phyloP scores from a whole-genome alignment of 2,888 invertebrate species.

The Coleophora flavipennella region DNA sequence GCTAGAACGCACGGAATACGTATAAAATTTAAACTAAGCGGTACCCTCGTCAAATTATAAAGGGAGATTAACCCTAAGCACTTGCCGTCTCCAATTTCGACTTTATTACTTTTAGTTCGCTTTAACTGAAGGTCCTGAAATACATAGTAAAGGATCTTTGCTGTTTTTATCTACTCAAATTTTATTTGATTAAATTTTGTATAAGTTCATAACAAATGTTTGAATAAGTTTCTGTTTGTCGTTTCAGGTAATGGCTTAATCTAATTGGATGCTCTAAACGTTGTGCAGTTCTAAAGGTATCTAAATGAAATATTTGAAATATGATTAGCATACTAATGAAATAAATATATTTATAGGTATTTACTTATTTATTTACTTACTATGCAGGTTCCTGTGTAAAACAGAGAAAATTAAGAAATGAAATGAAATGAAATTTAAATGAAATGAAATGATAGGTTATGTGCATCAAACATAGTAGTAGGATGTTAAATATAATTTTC shows the following conservation, averaged over 20 bases:
- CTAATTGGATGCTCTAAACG: slow-evolving; percentile 2
- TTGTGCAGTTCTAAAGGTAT: not conserved
- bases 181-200: not conserved
- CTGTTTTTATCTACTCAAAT: not conserved
- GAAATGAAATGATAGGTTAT: too few relatives aligned
- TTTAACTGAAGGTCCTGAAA: slow-evolving; percentile 7
- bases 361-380: too few relatives aligned
- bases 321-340: too few relatives aligned
- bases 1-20: slow-evolving; percentile 26
- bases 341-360: too few relatives aligned
- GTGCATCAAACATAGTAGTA: too few relatives aligned
- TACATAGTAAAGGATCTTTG: not conserved
- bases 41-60: slow-evolving; percentile 46
- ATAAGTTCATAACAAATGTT: too few relatives aligned
- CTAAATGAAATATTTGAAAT: too few relatives aligned
- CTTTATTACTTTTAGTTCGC: slow-evolving; percentile 34
- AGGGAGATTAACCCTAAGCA: slow-evolving; percentile 37
- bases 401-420: too few relatives aligned
- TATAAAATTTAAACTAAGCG: slow-evolving; percentile 29
- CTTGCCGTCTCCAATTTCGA: slow-evolving; percentile 28
- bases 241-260: slow-evolving; percentile 11
- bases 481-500: too few relatives aligned
- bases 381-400: too few relatives aligned
- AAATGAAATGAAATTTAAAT: too few relatives aligned
- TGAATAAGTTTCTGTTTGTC: not conserved